Conservation (phyloP, 92 coral and sea anemone genomes). For the Epizoanthus fatuus region DNA sequence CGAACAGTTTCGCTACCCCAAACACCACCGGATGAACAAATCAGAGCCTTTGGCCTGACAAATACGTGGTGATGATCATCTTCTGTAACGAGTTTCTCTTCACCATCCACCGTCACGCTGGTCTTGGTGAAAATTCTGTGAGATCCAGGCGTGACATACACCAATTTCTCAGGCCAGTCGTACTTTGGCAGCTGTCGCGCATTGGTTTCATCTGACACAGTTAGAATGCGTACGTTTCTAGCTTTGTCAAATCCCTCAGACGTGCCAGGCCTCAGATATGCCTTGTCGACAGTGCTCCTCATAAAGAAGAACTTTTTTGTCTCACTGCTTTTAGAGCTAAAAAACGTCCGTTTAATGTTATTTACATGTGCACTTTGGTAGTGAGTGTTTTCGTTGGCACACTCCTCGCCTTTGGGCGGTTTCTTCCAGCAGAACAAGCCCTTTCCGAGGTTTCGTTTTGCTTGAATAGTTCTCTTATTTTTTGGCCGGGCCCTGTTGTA, state of each 20-base stretch:
- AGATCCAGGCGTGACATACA: constrained; percentile 40
- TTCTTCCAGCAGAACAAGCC: constrained; percentile 45
- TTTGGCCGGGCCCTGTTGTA: constrained; percentile 35
- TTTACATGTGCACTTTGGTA: constrained; percentile 75
- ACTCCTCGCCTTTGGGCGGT: constrained; percentile 38
- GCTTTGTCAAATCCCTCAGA: constrained; percentile 30
- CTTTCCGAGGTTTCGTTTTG: constrained; percentile 34
- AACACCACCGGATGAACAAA: constrained; percentile 26
- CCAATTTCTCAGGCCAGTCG: constrained; percentile 30
- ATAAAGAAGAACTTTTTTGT: constrained; percentile 35
- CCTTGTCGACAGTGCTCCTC: constrained; percentile 44
- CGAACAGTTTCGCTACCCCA: constrained; percentile 45
- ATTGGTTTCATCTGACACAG: constrained; percentile 37
- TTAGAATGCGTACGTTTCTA: constrained; percentile 37
- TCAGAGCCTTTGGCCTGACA: constrained; percentile 34
- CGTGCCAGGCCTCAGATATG: constrained; percentile 63
- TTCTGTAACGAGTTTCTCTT: constrained; percentile 37
- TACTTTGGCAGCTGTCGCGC: constrained; percentile 32
- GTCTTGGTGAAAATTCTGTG: constrained; percentile 37
- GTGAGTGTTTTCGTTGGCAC: constrained; percentile 61
- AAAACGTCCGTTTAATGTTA: constrained; percentile 51
- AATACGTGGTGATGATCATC: constrained; percentile 27
- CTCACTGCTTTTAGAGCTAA: constrained; percentile 20
- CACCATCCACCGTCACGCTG: constrained; percentile 30
- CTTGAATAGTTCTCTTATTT: constrained; percentile 48